phyloP scores from a whole-genome alignment of 2,888 invertebrate genomes.

The Drosophila paramelanica region DNA sequence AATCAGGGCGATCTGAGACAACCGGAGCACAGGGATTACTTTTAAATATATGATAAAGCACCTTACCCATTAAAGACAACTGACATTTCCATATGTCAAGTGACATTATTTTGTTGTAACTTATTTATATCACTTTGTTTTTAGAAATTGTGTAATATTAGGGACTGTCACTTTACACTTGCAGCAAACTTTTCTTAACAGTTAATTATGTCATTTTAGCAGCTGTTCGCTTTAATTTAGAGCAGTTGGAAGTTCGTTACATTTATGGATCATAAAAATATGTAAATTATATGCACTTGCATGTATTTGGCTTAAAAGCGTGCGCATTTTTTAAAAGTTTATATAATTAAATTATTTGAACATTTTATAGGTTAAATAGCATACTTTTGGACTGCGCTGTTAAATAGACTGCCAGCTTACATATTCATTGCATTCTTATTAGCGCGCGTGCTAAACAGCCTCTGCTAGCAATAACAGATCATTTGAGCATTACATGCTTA shows the following conservation, averaged over 20 bases:
- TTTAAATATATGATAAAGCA: slow-evolving; percentile 15
- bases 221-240: not conserved
- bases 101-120: slow-evolving; percentile 23
- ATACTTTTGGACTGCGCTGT: not conserved
- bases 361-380: not conserved
- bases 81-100: slow-evolving; percentile 12
- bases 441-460: not conserved
- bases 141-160: not conserved
- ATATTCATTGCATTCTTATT: slow-evolving; percentile 25
- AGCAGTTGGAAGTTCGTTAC: not conserved
- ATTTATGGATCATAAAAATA: not conserved
- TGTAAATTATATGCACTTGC: not conserved
- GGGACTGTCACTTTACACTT: not conserved
- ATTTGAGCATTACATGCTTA: not conserved
- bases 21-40: slow-evolving; percentile 18
- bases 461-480: slow-evolving; percentile 4
- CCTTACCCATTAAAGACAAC: slow-evolving; percentile 6
- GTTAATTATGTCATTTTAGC: not conserved
- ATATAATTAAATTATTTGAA: not conserved
- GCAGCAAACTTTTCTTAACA: not conserved
- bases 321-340: not conserved
- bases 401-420: accelerated
- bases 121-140: not conserved
- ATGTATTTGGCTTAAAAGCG: not conserved
- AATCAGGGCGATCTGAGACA: not conserved